Percentiles rank a stretch among this genome's conserved stretches.
phyloP scores from a whole-genome alignment of 1,140 invertebrate genomes.

The Anastrepha obliqua region DNA sequence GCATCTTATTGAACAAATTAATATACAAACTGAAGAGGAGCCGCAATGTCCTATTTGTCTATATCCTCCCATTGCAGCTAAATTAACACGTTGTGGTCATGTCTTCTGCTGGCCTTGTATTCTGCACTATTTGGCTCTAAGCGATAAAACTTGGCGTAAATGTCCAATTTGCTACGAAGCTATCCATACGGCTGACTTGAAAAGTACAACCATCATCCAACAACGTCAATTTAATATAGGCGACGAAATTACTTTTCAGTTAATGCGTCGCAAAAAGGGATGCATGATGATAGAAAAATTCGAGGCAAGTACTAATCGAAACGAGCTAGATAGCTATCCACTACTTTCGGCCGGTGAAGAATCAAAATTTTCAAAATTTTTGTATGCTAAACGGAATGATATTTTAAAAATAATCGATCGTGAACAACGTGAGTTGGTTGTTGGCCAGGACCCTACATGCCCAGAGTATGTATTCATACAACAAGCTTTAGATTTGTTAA shows the following conservation, averaged over 20 bases:
- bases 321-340: conserved; percentile 62
- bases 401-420: conserved; percentile 82
- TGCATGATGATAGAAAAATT: conserved; percentile 83
- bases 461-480: conserved; percentile 91
- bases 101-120: conserved; percentile 97
- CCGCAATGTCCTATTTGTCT: conserved; percentile 94
- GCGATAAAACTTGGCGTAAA: conserved; percentile 83
- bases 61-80: conserved; percentile 86
- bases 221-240: conserved; percentile 79
- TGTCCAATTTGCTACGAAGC: conserved; percentile 93
- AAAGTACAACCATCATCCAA: conserved; percentile 75
- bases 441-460: conserved; percentile 81
- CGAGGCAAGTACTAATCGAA: background rate
- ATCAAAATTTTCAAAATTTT: conserved; percentile 84
- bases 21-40: conserved; percentile 80
- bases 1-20: conserved; percentile 93
- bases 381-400: conserved; percentile 81
- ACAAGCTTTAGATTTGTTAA: conserved; percentile 83
- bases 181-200: conserved; percentile 76
- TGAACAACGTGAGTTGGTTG: conserved; percentile 83
- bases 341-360: conserved; percentile 72
- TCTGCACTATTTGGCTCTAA: conserved; percentile 91
- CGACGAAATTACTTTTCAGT: conserved; percentile 84
- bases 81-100: conserved; percentile 96
- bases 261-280: conserved; percentile 90